Conservation (phyloP, 2,888 invertebrate species). For the Orgyia antiqua region DNA sequence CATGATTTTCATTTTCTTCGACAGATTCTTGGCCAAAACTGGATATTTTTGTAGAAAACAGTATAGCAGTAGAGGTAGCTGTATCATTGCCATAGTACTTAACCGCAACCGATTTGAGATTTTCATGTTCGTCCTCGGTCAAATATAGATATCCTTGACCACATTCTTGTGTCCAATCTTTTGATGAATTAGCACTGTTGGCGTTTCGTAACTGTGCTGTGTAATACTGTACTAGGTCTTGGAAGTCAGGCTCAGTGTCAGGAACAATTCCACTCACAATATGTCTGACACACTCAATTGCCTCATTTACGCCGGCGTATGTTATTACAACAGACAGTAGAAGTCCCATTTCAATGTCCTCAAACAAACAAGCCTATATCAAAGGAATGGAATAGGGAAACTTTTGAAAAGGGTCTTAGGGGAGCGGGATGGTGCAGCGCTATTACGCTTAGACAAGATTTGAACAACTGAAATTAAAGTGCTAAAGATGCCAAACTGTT, state of each 20-base stretch:
- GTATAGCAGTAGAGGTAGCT: constrained; percentile 54
- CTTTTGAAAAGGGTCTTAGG: constrained; percentile 42
- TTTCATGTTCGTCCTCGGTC: constrained; percentile 54
- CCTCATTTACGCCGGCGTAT: constrained; percentile 86
- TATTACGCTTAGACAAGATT: constrained; percentile 69
- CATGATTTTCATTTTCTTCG: constrained; percentile 43
- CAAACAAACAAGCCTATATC: constrained; percentile 33
- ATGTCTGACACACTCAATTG: constrained; percentile 77
- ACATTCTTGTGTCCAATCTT: constrained; percentile 55
- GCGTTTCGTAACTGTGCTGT: constrained; percentile 49
- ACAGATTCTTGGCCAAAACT: constrained; percentile 72
- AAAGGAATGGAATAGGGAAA: constrained; percentile 42
- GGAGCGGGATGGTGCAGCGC: constrained; percentile 62
- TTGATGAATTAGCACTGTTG: constrained; percentile 31
- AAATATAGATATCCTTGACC: constrained; percentile 67
- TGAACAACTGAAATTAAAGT: constrained; percentile 78
- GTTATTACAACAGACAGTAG: constrained; percentile 85
- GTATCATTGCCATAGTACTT: constrained; percentile 63
- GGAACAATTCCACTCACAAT: constrained; percentile 66
- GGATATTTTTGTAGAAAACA: constrained; percentile 74
- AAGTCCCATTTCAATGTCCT: constrained; percentile 80
- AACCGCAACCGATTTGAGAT: constrained; percentile 55
- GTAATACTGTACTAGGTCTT: constrained; percentile 62
- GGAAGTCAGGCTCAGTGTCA: constrained; percentile 55
- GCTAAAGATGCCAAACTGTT: constrained; percentile 72